Evolutionary conservation across 2,113 vertebrate species (phyloP).

Genomic region (Centrocercus urophasianus): DNA sequence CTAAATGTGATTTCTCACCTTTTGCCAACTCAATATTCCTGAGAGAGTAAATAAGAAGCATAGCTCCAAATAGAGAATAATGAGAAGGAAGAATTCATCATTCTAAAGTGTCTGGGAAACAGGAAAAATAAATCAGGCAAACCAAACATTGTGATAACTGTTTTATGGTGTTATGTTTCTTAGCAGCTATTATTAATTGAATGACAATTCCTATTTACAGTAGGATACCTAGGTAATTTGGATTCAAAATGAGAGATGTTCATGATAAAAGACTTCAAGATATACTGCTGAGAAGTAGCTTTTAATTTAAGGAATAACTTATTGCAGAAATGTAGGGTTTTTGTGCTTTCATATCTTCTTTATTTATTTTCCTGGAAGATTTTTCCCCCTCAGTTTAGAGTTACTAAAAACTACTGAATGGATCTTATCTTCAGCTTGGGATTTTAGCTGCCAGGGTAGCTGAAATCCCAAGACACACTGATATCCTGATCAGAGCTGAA

Average conservation of each 20-base stretch:
- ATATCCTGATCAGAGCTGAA: constrained; percentile 8
- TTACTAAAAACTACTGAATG: constrained; percentile 30
- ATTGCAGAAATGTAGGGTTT: not conserved
- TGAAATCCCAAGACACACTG: constrained; percentile 21
- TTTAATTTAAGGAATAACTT: not conserved
- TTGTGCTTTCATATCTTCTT: not conserved
- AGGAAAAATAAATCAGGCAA: constrained; percentile 53
- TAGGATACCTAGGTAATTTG: constrained; percentile 30
- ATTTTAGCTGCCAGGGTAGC: constrained; percentile 8
- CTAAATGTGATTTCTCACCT: constrained; percentile 11
- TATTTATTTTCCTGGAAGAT: not conserved
- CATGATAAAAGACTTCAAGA: not conserved
- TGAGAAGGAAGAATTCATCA: constrained; percentile 48
- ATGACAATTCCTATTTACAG: constrained; percentile 61
- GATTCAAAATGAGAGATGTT: constrained; percentile 28
- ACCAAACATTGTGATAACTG: constrained; percentile 43
- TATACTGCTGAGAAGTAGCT: not conserved
- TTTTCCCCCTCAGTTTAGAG: not conserved
- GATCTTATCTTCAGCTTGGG: not conserved
- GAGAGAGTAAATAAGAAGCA: not conserved
- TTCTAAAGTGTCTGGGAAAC: constrained; percentile 53
- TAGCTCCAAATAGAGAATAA: constrained; percentile 37
- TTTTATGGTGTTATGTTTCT: constrained; percentile 62
- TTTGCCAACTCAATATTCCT: not conserved
- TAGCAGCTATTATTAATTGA: constrained; percentile 71